Conservation (phyloP, 2,797 vertebrate species). For the Neosilurus mollespiculum region DNA sequence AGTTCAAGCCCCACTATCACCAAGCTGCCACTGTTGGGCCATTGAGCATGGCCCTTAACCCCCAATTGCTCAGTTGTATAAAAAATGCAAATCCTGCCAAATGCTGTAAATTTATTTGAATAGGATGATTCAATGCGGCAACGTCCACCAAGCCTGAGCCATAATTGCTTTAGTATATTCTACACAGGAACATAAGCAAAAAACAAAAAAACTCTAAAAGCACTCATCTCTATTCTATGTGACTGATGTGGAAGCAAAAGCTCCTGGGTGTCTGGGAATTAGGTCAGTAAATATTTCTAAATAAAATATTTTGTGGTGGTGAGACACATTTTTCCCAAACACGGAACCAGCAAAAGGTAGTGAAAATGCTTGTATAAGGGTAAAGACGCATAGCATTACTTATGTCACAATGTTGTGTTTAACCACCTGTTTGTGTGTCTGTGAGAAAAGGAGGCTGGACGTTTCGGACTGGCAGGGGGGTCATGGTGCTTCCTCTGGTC, state of each 20-base stretch:
- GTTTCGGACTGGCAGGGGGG: slow-evolving; percentile 84
- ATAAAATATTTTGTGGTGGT: neutral
- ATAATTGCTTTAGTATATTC: too few species aligned
- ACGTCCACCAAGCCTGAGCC: too few species aligned
- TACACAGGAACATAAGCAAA: too few species aligned
- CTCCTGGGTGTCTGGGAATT: neutral
- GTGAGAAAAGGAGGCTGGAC: slow-evolving; percentile 74
- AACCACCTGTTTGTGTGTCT: slow-evolving; percentile 69
- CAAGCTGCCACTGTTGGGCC: too few species aligned
- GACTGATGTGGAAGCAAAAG: neutral
- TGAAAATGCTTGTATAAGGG: neutral
- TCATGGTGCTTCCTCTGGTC: slow-evolving; percentile 77
- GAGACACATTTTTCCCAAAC: neutral
- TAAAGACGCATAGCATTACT: neutral
- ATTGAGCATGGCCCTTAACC: too few species aligned
- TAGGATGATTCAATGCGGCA: too few species aligned
- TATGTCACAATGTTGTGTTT: neutral
- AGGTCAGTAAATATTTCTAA: neutral
- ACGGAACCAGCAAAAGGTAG: neutral
- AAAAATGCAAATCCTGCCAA: too few species aligned
- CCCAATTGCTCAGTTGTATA: too few species aligned
- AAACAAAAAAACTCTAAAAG: too few species aligned
- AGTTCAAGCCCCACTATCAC: too few species aligned
- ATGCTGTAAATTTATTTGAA: too few species aligned
- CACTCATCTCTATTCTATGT: neutral